Conservation (phyloP, 1,140 invertebrate genomes). For the Dufourea novaeangliae region DNA sequence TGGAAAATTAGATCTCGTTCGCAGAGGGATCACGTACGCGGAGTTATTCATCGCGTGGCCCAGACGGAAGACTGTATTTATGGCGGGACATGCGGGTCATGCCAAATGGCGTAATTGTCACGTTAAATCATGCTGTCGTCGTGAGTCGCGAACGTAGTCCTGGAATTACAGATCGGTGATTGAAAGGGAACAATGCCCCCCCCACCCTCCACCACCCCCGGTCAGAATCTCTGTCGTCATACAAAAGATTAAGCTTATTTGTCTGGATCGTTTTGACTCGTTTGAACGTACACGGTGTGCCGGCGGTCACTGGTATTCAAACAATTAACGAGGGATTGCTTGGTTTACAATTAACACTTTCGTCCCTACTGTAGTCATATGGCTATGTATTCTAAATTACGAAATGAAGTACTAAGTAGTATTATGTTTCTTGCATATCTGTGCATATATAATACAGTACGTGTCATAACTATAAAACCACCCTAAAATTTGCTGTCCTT, state of each 20-base stretch:
- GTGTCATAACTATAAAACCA: no score
- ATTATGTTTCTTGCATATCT: no score
- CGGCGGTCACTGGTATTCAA: no score
- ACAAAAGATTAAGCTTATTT: not conserved
- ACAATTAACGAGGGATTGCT: no score
- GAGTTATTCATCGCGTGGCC: constrained; percentile 33
- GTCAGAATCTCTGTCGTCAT: no score
- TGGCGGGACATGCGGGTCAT: constrained; percentile 19
- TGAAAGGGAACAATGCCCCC: not conserved
- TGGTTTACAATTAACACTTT: no score
- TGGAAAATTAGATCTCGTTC: constrained; percentile 27
- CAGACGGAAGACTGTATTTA: constrained; percentile 32
- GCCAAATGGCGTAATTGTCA: constrained; percentile 36
- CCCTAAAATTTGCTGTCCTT: no score
- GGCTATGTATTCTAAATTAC: no score
- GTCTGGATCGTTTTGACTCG: not conserved
- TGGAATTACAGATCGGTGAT: constrained; percentile 7
- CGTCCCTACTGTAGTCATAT: no score
- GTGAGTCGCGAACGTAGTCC: not conserved
- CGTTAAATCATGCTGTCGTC: constrained; percentile 15
- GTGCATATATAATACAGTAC: no score
- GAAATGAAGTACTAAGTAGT: no score
- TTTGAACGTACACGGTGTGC: not conserved
- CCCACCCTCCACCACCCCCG: not conserved
- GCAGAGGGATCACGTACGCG: constrained; percentile 33